These are phyloP conservation scores for Thera britannica DNA, from an alignment of 2,888 invertebrate species.

Conservation along the genomic window DNA sequence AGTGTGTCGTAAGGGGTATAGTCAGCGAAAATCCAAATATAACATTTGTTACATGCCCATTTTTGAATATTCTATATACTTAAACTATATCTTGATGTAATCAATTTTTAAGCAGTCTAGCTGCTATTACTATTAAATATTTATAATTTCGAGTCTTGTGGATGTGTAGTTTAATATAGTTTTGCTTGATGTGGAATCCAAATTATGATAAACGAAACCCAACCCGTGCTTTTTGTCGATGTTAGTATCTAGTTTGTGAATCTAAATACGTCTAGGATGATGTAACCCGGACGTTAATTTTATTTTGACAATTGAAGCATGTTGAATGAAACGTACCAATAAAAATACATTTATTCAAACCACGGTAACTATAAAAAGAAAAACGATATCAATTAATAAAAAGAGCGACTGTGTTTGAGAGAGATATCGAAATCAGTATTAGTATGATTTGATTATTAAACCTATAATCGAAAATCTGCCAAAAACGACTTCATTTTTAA, in stretches of 20 bases:
- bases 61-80: background rate
- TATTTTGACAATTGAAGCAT: too few species aligned
- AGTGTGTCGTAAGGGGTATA: too few species aligned
- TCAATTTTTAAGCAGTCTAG: background rate
- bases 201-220: slow-evolving; percentile 1
- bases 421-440: too few species aligned
- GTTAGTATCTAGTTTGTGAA: background rate
- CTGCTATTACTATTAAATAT: background rate
- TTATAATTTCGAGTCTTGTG: background rate
- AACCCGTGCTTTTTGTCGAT: slow-evolving; percentile 3
- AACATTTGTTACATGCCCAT: background rate
- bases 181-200: slow-evolving; percentile 6
- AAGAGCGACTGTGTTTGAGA: too few species aligned
- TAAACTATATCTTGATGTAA: background rate
- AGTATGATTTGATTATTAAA: too few species aligned
- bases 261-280: background rate
- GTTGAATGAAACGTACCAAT: too few species aligned
- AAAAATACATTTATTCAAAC: too few species aligned
- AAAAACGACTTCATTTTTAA: too few species aligned
- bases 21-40: too few species aligned
- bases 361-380: too few species aligned
- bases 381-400: too few species aligned
- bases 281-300: background rate
- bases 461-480: too few species aligned
- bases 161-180: background rate